Percentiles rank a stretch among this genome's conserved stretches.
These are phyloP conservation scores for Trachelus troglodyta DNA, from an alignment of 2,888 invertebrate genomes.

Conservation along the genomic window DNA sequence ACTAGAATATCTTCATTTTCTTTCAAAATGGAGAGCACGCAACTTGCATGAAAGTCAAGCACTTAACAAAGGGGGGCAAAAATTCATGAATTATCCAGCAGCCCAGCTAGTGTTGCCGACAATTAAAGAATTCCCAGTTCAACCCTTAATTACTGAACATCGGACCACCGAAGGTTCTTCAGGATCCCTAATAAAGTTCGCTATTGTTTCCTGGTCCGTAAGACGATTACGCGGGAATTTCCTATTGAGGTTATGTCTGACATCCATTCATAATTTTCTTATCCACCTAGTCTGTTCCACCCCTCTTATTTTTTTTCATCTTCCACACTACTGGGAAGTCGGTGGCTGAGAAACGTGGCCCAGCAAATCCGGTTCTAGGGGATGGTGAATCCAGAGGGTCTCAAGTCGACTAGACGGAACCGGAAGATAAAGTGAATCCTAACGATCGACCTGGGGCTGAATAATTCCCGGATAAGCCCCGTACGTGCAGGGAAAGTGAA, in stretches of 20 bases:
- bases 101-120: neutral
- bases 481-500: conserved; percentile 48
- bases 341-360: neutral
- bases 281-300: neutral
- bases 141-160: neutral
- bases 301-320: neutral
- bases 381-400: neutral
- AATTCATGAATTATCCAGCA: neutral
- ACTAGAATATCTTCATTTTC: neutral
- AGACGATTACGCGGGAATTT: neutral
- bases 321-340: neutral
- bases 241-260: neutral
- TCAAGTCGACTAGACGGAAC: conserved; percentile 15
- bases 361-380: neutral
- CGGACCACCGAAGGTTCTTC: neutral
- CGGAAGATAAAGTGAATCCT: conserved; percentile 53
- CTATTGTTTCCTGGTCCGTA: neutral
- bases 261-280: neutral
- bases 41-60: neutral
- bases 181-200: neutral
- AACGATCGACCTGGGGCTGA: conserved; percentile 50
- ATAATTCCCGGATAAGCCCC: conserved; percentile 53
- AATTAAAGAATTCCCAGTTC: neutral
- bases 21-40: neutral
- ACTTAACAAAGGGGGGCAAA: neutral